Evolutionary conservation across 1,140 invertebrate genomes (phyloP).

Genomic region (Neocloeon triangulifer): DNA sequence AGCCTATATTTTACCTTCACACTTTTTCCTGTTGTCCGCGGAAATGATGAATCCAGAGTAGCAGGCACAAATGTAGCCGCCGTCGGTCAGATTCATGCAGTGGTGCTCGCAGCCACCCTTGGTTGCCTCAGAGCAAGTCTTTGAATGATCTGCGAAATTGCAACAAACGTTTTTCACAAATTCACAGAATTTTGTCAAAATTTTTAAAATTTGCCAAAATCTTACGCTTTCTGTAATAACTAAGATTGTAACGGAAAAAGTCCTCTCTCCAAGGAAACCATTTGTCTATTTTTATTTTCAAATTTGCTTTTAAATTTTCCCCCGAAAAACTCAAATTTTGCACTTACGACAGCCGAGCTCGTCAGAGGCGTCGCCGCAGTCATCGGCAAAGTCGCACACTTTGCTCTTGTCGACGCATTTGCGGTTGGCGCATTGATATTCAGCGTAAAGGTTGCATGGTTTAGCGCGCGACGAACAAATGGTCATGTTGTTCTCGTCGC

Average conservation of each 20-base stretch:
- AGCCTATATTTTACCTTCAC: constrained; percentile 34
- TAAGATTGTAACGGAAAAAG: too few species aligned
- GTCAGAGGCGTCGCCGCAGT: constrained; percentile 66
- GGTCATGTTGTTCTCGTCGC: constrained; percentile 82
- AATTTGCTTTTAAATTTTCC: constrained; percentile 1
- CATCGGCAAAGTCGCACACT: constrained; percentile 64
- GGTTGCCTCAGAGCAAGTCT: constrained; percentile 40
- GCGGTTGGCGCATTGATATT: constrained; percentile 79
- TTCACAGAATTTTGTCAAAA: constrained; percentile 4
- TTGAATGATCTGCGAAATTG: constrained; percentile 29
- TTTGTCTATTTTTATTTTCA: too few species aligned
- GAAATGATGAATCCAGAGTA: constrained; percentile 62
- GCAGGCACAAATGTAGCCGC: constrained; percentile 75
- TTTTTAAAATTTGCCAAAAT: too few species aligned
- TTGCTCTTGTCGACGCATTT: constrained; percentile 60
- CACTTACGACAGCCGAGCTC: constrained; percentile 69
- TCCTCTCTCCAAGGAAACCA: too few species aligned
- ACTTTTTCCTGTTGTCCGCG: constrained; percentile 45
- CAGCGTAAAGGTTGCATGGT: constrained; percentile 44
- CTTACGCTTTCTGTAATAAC: not conserved
- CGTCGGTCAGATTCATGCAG: constrained; percentile 62
- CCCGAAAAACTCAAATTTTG: constrained; percentile 1
- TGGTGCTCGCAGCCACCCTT: constrained; percentile 85
- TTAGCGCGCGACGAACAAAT: constrained; percentile 46
- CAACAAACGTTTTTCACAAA: constrained; percentile 6